phyloP scores from a whole-genome alignment of 2,888 invertebrate genomes.

The Neuroscelio doddi region DNA sequence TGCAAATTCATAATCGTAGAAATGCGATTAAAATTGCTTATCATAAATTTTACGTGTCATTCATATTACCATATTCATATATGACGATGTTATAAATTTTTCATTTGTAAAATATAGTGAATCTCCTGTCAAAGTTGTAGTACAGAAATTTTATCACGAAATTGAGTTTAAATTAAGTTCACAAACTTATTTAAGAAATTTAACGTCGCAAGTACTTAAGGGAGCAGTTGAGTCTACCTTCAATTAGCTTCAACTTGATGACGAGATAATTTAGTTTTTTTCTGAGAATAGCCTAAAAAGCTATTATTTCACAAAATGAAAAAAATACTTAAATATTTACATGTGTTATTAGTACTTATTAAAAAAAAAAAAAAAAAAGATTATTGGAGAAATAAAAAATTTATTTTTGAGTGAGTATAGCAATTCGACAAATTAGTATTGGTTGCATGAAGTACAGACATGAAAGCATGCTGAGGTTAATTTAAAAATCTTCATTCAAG shows the following conservation, averaged over 20 bases:
- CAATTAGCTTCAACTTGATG: slow-evolving; percentile 22
- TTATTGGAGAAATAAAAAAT: too few relatives aligned
- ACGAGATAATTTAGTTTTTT: slow-evolving; percentile 19
- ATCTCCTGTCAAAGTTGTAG: background rate
- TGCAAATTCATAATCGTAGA: too few relatives aligned
- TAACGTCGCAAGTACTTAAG: slow-evolving; percentile 15
- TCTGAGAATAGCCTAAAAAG: slow-evolving; percentile 9
- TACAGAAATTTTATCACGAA: slow-evolving; percentile 15
- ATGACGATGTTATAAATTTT: too few relatives aligned
- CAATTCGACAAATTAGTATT: too few relatives aligned
- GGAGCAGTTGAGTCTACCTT: slow-evolving; percentile 20
- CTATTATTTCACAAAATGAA: slow-evolving; percentile 3
- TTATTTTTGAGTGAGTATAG: too few relatives aligned
- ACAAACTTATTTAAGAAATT: slow-evolving; percentile 31
- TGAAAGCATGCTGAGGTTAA: too few relatives aligned
- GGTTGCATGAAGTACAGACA: slow-evolving; percentile 18
- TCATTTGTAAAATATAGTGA: too few relatives aligned
- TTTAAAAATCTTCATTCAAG: slow-evolving; percentile 33
- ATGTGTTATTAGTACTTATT: background rate
- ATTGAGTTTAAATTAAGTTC: slow-evolving; percentile 35
- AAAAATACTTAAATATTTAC: slow-evolving; percentile 2
- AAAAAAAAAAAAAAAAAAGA: background rate
- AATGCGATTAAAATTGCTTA: too few relatives aligned
- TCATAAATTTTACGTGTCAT: too few relatives aligned
- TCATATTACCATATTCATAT: too few relatives aligned